Evolutionary conservation across 2,888 invertebrate genomes (phyloP).

Genomic region (Nephrotoma guestfalica): DNA sequence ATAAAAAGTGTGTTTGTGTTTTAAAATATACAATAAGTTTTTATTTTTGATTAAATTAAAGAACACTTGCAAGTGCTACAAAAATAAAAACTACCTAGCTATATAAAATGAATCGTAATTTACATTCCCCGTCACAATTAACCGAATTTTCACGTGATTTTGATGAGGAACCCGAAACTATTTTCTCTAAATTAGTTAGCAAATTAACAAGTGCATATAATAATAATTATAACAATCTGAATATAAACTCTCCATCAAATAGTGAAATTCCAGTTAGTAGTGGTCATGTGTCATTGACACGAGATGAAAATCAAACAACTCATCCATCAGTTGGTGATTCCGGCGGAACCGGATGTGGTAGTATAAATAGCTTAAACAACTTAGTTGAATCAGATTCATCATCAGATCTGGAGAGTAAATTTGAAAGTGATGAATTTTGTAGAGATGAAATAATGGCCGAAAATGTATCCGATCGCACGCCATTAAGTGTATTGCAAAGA

Average conservation of each 20-base stretch:
- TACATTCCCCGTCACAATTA: slow-evolving; percentile 48
- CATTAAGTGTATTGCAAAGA: slow-evolving; percentile 72
- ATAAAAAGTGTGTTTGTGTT: not conserved
- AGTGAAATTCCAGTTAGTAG: not conserved
- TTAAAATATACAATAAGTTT: not conserved
- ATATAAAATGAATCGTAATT: slow-evolving; percentile 37
- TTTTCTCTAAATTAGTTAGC: slow-evolving; percentile 30
- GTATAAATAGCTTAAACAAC: slow-evolving; percentile 1
- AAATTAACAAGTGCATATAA: slow-evolving; percentile 32
- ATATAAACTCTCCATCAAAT: slow-evolving; percentile 20
- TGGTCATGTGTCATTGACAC: not conserved
- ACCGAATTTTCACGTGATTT: slow-evolving; percentile 57
- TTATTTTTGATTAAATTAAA: not conserved
- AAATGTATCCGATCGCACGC: slow-evolving; percentile 42
- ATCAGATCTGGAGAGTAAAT: not conserved
- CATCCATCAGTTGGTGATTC: not conserved
- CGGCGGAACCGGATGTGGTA: not conserved
- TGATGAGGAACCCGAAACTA: slow-evolving; percentile 30
- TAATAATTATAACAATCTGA: slow-evolving; percentile 30
- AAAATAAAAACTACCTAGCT: not conserved
- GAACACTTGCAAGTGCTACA: not conserved
- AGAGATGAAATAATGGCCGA: slow-evolving; percentile 1
- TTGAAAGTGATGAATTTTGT: not conserved
- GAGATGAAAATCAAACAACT: not conserved
- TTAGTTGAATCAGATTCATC: not conserved